Evolutionary conservation across 1,140 invertebrate genomes (phyloP).

Genomic region (Lepeophtheirus salmonis): DNA sequence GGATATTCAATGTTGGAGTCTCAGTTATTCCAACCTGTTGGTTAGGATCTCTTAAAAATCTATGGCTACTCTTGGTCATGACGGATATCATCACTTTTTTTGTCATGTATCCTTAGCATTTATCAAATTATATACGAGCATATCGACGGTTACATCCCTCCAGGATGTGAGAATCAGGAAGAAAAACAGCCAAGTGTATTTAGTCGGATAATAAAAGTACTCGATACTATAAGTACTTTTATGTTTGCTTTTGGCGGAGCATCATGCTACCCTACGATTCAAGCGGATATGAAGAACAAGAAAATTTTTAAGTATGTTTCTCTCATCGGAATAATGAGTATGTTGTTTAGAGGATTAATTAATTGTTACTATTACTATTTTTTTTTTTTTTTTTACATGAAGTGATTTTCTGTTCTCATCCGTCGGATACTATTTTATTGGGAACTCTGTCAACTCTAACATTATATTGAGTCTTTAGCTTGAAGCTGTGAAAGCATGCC

Average conservation of each 20-base stretch:
- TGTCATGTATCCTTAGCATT: background rate
- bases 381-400: background rate
- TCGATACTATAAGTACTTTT: background rate
- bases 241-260: background rate
- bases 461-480: background rate
- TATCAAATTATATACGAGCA: background rate
- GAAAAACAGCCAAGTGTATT: background rate
- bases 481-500: background rate
- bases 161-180: background rate
- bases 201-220: background rate
- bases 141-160: background rate
- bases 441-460: background rate
- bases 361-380: background rate
- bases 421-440: background rate
- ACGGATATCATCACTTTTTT: background rate
- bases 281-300: background rate
- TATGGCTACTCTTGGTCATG: background rate
- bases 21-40: background rate
- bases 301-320: background rate
- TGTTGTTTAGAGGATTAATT: background rate
- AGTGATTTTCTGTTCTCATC: background rate
- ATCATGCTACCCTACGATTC: background rate
- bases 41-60: background rate
- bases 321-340: background rate
- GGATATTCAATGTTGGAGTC: background rate